A percentile compares a stretch with the other conserved stretches of the same genome.
Conservation (phyloP, 2,888 invertebrate species). For the Xanthia togata region DNA sequence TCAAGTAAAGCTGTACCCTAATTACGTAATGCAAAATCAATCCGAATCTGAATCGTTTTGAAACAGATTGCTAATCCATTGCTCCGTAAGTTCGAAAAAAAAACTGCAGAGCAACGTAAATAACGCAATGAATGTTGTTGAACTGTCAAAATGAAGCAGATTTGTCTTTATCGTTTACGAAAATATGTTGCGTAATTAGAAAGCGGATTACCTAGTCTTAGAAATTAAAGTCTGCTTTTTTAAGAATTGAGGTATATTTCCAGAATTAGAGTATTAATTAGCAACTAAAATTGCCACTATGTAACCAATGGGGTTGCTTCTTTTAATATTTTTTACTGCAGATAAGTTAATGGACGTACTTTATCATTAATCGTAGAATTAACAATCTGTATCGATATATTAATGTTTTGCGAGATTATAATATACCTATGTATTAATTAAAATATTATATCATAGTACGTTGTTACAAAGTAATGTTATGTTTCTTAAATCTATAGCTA, state of each 20-base stretch:
- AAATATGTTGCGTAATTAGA: too few relatives aligned
- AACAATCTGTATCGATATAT: conserved; percentile 15
- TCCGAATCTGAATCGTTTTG: too few relatives aligned
- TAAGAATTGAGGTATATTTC: not conserved
- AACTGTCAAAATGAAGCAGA: too few relatives aligned
- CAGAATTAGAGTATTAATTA: conserved; percentile 2
- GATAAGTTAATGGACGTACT: conserved; percentile 4
- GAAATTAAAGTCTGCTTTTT: conserved; percentile 12
- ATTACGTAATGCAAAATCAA: too few relatives aligned
- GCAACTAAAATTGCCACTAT: conserved; percentile 1
- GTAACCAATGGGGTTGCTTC: not conserved
- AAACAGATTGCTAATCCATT: too few relatives aligned
- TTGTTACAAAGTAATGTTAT: conserved; percentile 46
- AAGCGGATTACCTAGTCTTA: conserved; percentile 21
- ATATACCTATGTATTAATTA: conserved; percentile 23
- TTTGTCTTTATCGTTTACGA: too few relatives aligned
- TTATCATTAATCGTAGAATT: conserved; percentile 16
- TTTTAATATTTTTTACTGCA: conserved; percentile 18
- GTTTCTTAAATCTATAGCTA: conserved; percentile 39
- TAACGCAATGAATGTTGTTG: too few relatives aligned
- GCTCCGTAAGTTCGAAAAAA: too few relatives aligned
- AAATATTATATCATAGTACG: not conserved
- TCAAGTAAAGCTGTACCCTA: not conserved
- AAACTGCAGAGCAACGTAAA: too few relatives aligned
- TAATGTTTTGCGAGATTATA: conserved; percentile 30